Evolutionary conservation across 2,888 invertebrate genomes (phyloP), one percentile per base, ranked within the genome.

Genomic region (Charanyca ferruginea): DNA sequence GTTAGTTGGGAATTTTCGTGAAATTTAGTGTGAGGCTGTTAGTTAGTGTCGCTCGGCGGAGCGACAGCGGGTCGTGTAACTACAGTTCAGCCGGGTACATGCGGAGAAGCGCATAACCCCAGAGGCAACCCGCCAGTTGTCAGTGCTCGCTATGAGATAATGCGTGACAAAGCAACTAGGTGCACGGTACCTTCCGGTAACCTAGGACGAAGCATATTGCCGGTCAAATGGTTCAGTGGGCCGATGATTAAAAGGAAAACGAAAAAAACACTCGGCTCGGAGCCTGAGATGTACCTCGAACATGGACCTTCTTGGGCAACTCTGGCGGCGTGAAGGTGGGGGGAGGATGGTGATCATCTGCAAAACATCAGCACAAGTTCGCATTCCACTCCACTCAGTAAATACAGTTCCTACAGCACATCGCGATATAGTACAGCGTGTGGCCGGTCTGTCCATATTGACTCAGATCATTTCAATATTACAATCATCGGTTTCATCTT

Each of bases 311-410:
- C 98, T 99, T 99, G 97, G 98, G 98, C 97, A 99, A 98, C 98
- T 98, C 98, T 97, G 98, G 98, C 97, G 98, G 98, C 97, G 98
- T 99, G 97, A 98, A 98, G 97, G 98, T 98, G 96, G 98, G 98
- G 97, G 98, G 98, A 97, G 98, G 98, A 97, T 98, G 98, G 97
- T 98, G 98, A 97, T 98, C 98, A 98, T 98, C 98, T 98, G 98
- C 97, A 98, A 98, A 97, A 97, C 96, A 97, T 97, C 96, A 96
- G 96, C 96, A 96, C 96, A 96, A 91, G 95, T 96, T 96, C 96
- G 96, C 96, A 96, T 96, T 96, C 96, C 95, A 95, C 95, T 94
- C 94, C 95, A 94, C 91, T 93, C 86, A 93, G 86, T 91, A 90
- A 90, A 90, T 89, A 92, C 88, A 89, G 85, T 84, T 89, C 90